A percentile compares a stretch with the other conserved stretches of the same genome.
Evolutionary conservation across 2,113 vertebrate species (phyloP).

Genomic region (Pachyramphus minor): DNA sequence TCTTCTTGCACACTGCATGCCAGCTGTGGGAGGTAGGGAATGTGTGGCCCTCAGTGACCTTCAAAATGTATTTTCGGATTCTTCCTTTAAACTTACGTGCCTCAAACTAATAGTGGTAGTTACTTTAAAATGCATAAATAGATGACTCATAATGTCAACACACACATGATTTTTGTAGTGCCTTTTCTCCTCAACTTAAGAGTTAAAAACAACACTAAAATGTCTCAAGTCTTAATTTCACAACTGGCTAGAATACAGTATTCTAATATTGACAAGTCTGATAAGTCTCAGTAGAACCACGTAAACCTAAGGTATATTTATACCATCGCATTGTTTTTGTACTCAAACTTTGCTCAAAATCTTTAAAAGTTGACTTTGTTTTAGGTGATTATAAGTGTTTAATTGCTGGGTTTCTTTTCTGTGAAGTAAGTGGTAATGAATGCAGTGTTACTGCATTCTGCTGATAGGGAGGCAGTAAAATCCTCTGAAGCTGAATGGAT

Average conservation of each 20-base stretch:
- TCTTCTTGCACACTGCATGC: neutral
- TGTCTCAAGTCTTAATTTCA: neutral
- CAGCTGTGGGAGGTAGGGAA: neutral
- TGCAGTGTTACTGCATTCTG: neutral
- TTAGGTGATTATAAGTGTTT: neutral
- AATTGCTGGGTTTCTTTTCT: neutral
- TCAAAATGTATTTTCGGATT: neutral
- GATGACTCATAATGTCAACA: neutral
- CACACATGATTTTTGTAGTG: neutral
- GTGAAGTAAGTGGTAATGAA: neutral
- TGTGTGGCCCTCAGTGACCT: fast-evolving
- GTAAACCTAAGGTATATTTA: neutral
- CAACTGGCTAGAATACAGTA: neutral
- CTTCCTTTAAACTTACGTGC: neutral
- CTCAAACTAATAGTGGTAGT: neutral
- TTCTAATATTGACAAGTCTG: neutral
- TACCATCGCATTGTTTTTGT: neutral
- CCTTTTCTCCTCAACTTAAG: neutral
- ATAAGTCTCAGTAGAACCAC: neutral
- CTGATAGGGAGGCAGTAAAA: neutral
- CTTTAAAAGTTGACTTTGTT: neutral
- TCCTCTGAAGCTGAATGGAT: neutral
- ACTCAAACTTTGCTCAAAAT: neutral
- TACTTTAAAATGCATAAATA: neutral
- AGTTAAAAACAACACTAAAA: neutral